A percentile compares a stretch with the other conserved stretches of the same genome.
phyloP scores from a whole-genome alignment of 2,797 vertebrate genomes.

The Xyrichtys novacula region DNA sequence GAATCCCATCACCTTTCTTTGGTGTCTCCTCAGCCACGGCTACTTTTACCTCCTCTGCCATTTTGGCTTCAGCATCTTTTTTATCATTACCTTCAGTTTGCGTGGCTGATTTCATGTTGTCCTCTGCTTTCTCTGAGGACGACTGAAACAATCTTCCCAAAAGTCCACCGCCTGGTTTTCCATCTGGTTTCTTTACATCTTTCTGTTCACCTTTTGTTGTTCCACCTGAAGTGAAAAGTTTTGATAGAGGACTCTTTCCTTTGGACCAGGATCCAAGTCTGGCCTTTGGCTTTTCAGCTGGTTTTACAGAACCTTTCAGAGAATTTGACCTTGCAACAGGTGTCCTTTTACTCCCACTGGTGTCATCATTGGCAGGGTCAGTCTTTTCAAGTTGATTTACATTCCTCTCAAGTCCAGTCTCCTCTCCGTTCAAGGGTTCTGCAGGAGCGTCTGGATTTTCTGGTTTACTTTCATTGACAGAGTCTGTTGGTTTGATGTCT shows the following conservation, averaged over 20 bases:
- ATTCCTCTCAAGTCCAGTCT: conserved; percentile 14
- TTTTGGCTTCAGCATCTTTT: conserved; percentile 20
- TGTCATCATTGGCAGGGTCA: conserved; percentile 25
- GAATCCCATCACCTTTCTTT: not conserved
- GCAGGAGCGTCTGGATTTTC: conserved; percentile 11
- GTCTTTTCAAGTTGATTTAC: conserved; percentile 23
- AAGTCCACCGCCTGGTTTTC: conserved; percentile 73
- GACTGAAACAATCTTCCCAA: conserved; percentile 78
- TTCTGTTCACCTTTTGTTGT: conserved; percentile 64
- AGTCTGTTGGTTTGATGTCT: conserved; percentile 14
- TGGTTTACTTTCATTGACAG: conserved; percentile 14
- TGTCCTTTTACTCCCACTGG: conserved; percentile 39
- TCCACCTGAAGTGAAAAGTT: conserved; percentile 77
- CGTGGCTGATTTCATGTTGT: not conserved
- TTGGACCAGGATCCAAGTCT: conserved; percentile 82
- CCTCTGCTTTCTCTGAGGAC: conserved; percentile 66
- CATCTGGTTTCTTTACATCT: conserved; percentile 74
- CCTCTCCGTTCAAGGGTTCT: conserved; percentile 5
- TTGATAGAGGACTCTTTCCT: conserved; percentile 82
- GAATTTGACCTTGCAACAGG: conserved; percentile 52
- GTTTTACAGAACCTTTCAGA: conserved; percentile 56
- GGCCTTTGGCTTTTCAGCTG: conserved; percentile 61
- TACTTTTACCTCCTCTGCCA: conserved; percentile 18
- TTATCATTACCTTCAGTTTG: conserved; percentile 28
- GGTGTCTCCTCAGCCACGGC: conserved; percentile 8